Evolutionary conservation across 2,113 vertebrate genomes (phyloP), one percentile per base, ranked within the genome.

Genomic region (Elephas maximus): DNA sequence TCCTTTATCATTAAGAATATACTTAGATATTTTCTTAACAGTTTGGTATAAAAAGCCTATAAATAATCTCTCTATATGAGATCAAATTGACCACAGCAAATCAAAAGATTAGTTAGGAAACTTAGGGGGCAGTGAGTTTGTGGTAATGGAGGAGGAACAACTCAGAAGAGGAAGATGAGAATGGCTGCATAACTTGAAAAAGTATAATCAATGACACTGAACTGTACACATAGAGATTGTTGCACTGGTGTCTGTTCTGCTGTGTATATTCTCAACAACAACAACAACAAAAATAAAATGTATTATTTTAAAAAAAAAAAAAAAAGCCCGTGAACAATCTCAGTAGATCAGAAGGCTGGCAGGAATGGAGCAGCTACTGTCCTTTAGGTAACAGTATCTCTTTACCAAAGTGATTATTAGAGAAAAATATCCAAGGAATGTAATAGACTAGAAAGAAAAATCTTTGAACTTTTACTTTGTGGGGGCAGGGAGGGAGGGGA

Each of bases 391-490:
- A 45, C 41, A n/a, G 26, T 48, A 83, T 48, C 89, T 85, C 90
- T 73, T 78, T 81, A 94, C 60, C 41, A 41, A 97, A 87, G 44
- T 15, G 41, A 67, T 37, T 51, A 69, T 37, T n/a, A 89, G 24
- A 86, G 45, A 73, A 95, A 73, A 95, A 84, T 79, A 82, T n/a
- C 30, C 67, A 53, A 91, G 33, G 23, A 78, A 91, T 5, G 15
- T 48, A 78, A 79, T 18, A 41, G 5, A 5, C 76, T 81, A 51
- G 23, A 62, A 73, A 62, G 51, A 91, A 85, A 93, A 69, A 30
- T 73, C 67, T 86, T 93, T 89, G 12, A 73, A 91, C 53, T 84
- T 45, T 86, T 79, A 11, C 15, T 83, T 74, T 82, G 33, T 7
- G 7, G 12, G 41, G 33, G 33, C 30, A n/a, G 7, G 26, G 28